A percentile compares a stretch with the other conserved stretches of the same genome.
These are phyloP conservation scores for Trachelipus rathkii DNA, from an alignment of 1,140 invertebrate species.

Conservation along the genomic window DNA sequence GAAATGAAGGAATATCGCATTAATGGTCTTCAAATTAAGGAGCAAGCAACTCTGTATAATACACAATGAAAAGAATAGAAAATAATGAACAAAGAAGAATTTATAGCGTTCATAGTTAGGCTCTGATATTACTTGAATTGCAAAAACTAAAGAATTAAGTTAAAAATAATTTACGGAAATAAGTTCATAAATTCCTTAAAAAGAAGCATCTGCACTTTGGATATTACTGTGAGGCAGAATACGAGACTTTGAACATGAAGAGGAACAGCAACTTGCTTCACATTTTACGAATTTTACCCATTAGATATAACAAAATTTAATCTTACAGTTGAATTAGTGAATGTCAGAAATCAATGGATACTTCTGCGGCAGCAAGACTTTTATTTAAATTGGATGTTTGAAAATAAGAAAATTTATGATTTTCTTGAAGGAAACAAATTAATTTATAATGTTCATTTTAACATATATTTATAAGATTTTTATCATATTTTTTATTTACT, in stretches of 20 bases:
- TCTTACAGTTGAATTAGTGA: background rate
- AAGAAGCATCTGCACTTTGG: no score
- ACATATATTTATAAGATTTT: no score
- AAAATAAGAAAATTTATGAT: background rate
- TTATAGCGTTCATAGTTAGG: background rate
- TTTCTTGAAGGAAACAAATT: no score
- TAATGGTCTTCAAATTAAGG: background rate
- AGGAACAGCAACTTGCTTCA: background rate
- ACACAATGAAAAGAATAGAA: background rate
- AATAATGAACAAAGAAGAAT: background rate
- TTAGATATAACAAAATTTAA: background rate
- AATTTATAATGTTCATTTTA: no score
- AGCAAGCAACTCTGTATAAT: background rate
- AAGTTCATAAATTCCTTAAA: background rate
- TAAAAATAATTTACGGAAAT: background rate
- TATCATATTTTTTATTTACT: no score
- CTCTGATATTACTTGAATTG: background rate
- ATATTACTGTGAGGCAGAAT: no score
- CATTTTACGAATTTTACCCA: background rate
- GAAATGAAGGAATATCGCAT: background rate
- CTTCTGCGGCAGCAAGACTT: background rate
- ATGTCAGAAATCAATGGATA: background rate
- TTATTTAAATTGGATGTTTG: background rate
- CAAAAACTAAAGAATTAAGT: background rate
- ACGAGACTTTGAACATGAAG: no score